Evolutionary conservation across 2,797 vertebrate species (phyloP).

Genomic region (Champsocephalus gunnari): DNA sequence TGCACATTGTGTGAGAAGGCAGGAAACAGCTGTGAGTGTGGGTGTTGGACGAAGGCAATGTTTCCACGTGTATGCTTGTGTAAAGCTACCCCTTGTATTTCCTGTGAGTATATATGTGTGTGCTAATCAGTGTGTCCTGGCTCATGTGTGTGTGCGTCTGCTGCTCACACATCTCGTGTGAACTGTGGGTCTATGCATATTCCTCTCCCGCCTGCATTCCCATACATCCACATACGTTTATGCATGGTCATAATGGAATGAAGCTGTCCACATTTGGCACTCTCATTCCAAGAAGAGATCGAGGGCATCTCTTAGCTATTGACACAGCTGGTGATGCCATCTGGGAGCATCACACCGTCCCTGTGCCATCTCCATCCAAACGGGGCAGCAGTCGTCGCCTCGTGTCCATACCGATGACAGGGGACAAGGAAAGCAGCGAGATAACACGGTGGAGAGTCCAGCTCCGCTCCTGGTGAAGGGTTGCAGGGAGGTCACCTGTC

Average conservation of each 20-base stretch:
- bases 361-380: constrained; percentile 64
- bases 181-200: constrained; percentile 15
- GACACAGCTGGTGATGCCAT: constrained; percentile 85
- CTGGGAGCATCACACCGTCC: constrained; percentile 74
- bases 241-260: constrained; percentile 45
- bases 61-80: constrained; percentile 58
- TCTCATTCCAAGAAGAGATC: constrained; percentile 74
- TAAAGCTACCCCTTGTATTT: constrained; percentile 41
- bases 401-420: constrained; percentile 73
- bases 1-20: constrained; percentile 43
- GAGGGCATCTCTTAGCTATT: constrained; percentile 78
- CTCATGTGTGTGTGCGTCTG: constrained; percentile 5
- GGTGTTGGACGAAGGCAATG: constrained; percentile 52
- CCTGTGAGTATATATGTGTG: constrained; percentile 36
- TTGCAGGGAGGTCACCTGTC: constrained; percentile 44
- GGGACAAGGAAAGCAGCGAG: constrained; percentile 58
- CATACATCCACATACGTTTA: constrained; percentile 45
- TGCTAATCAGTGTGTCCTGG: constrained; percentile 63
- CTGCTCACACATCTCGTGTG: constrained; percentile 9
- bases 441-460: constrained; percentile 51
- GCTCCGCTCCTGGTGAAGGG: constrained; percentile 40
- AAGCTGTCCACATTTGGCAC: constrained; percentile 57
- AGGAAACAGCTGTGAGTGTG: constrained; percentile 63
- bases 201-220: constrained; percentile 14
- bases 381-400: constrained; percentile 50